Evolutionary conservation across 2,797 vertebrate genomes (phyloP), one percentile per base, ranked within the genome.

Genomic region (Dendrocincla fuliginosa): DNA sequence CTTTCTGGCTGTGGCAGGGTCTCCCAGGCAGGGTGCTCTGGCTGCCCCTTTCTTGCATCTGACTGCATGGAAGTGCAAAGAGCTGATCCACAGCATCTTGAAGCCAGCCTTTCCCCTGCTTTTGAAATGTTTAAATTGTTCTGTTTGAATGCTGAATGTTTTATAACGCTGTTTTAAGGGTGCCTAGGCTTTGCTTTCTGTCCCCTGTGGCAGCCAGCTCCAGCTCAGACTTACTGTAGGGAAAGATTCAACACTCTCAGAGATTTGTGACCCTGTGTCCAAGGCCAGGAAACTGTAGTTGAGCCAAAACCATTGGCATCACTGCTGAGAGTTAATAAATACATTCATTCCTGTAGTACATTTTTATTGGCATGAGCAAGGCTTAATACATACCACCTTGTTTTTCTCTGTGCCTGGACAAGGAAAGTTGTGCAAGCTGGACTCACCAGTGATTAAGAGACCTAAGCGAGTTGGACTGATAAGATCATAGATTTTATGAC

Each of bases 241-340:
- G 90, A 57, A 88, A 86, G 59, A 91, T 68, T 93, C 80, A 91
- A 61, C 47, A 41, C 19, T 30, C 56, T 63, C 61, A 39, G 70
- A 92, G 84, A 84, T 94, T 93, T 90, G 77, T 91, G 88, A 90
- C 74, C 83, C 47, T 52, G 47, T 55, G 67, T 86, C 91, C 67
- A 44, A 81, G 92, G 77, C 82, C 74, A 87, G 93, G 85, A 95
- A 88, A 53, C 20, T 41, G 63, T 30, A 93, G 39, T 28, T 81
- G 73, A 92, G 88, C 88, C 94, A 95, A 90, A 94, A 81, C 63
- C 84, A 56, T 79, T 88, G 92, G 88, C 92, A 95, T 71, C 47
- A 25, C 74, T 87, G 86, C 85, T 86, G 83, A 75, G 80, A 90
- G 28, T 91, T 94, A 95, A 88, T 93, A 96, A 95, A 97, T 91